A percentile compares a stretch with the other conserved stretches of the same genome.
phyloP scores from a whole-genome alignment of 2,113 vertebrate species.

The Blennius ocellaris region DNA sequence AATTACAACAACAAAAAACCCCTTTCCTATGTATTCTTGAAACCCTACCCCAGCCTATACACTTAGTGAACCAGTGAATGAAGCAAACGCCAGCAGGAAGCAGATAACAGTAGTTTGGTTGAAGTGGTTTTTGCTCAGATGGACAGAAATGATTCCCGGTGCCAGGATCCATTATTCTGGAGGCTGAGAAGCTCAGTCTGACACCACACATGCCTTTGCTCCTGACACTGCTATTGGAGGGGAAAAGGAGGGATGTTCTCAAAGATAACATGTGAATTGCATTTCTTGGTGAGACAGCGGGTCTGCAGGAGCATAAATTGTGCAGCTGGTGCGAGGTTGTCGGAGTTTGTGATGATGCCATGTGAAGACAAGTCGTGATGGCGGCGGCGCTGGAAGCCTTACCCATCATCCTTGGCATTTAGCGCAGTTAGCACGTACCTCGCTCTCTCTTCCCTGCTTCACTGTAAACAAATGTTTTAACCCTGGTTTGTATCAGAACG shows the following conservation, averaged over 20 bases:
- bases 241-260: conserved; percentile 58
- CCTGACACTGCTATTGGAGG: conserved; percentile 19
- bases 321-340: conserved; percentile 50
- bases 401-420: conserved; percentile 83
- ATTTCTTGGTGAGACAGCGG: conserved; percentile 63
- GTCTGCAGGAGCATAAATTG: conserved; percentile 56
- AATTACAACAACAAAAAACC: conserved; percentile 20
- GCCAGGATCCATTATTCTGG: conserved; percentile 56
- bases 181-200: conserved; percentile 39
- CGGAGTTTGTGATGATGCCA: conserved; percentile 66
- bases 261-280: conserved; percentile 66
- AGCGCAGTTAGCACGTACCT: conserved; percentile 35
- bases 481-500: conserved; percentile 72
- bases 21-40: conserved; percentile 33
- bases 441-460: conserved; percentile 36
- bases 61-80: conserved; percentile 29
- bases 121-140: conserved; percentile 42
- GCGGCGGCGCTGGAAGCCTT: conserved; percentile 61
- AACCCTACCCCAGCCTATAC: conserved; percentile 20
- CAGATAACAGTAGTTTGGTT: conserved; percentile 13
- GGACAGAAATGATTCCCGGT: conserved; percentile 30
- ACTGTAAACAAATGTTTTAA: conserved; percentile 73
- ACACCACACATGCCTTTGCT: conserved; percentile 38
- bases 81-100: conserved; percentile 23
- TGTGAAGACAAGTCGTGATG: conserved; percentile 60